phyloP scores from a whole-genome alignment of 2,888 invertebrate species.

The Melieria omissa region DNA sequence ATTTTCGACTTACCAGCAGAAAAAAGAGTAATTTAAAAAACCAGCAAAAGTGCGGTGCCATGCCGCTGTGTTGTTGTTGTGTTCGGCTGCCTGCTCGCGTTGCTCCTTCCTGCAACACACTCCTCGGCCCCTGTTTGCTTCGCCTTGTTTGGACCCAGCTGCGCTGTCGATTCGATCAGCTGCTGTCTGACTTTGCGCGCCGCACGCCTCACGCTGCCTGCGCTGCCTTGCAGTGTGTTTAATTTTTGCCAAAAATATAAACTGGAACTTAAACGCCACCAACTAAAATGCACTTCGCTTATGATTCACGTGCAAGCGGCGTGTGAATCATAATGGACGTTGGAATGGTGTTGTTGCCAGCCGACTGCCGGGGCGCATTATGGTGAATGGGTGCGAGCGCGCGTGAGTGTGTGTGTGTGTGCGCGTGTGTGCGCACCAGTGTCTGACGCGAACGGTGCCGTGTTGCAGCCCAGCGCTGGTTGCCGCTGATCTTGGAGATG shows the following conservation, averaged over 20 bases:
- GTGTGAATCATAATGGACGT: conserved; percentile 31
- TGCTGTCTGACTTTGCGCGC: conserved; percentile 6
- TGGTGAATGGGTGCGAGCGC: neutral
- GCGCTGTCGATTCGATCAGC: conserved; percentile 3
- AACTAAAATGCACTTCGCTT: conserved; percentile 13
- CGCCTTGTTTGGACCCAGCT: neutral
- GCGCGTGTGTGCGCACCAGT: too few species aligned
- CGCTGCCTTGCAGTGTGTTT: neutral
- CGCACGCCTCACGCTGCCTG: conserved; percentile 1
- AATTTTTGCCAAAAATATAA: neutral
- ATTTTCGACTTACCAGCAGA: conserved; percentile 56
- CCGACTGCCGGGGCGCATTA: neutral
- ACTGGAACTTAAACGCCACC: conserved; percentile 10
- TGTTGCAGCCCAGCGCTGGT: neutral
- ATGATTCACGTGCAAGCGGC: conserved; percentile 29
- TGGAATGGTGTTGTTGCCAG: conserved; percentile 29
- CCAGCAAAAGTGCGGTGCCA: conserved; percentile 57
- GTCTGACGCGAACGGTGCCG: too few species aligned
- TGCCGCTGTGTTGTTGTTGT: conserved; percentile 38
- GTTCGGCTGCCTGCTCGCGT: conserved; percentile 2
- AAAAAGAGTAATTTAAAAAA: conserved; percentile 56
- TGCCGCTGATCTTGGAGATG: conserved; percentile 13
- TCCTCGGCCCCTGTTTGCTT: neutral
- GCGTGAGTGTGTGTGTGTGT: too few species aligned
- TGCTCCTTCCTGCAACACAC: too few species aligned